These are phyloP conservation scores for Megaceryle alcyon DNA, from an alignment of 2,797 vertebrate genomes.

Conservation along the genomic window DNA sequence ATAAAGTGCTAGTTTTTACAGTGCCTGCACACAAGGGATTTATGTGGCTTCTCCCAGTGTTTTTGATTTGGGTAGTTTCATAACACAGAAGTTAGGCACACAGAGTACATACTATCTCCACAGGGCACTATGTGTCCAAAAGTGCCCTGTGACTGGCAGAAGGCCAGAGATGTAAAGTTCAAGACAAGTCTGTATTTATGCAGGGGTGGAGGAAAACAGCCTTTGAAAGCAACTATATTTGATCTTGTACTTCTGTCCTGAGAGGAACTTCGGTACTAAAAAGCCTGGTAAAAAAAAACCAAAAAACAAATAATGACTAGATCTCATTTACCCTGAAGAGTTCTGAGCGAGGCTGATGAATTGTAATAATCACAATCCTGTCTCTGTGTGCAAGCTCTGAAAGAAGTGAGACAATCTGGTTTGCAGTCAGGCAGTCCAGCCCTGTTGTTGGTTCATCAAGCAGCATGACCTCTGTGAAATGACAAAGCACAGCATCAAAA, in stretches of 20 bases:
- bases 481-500: not conserved
- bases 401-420: constrained; percentile 90
- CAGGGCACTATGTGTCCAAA: not conserved
- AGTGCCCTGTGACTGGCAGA: not conserved
- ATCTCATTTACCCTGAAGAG: constrained; percentile 87
- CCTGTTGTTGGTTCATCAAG: constrained; percentile 96
- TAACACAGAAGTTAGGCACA: not conserved
- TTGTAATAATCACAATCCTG: constrained; percentile 92
- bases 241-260: not conserved
- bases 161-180: not conserved
- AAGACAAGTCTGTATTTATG: not conserved
- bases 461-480: constrained; percentile 88
- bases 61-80: not conserved
- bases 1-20: not conserved
- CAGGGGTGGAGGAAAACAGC: not conserved
- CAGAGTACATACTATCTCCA: not conserved
- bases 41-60: not conserved
- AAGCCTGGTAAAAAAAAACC: not conserved
- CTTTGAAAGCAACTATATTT: not conserved
- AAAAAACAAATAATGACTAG: not conserved
- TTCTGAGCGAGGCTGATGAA: constrained; percentile 96
- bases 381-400: constrained; percentile 87
- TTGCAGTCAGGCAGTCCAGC: constrained; percentile 95
- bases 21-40: not conserved
- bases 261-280: not conserved